phyloP scores from a whole-genome alignment of 1,140 invertebrate species.

The Archegozetes longisetosus region DNA sequence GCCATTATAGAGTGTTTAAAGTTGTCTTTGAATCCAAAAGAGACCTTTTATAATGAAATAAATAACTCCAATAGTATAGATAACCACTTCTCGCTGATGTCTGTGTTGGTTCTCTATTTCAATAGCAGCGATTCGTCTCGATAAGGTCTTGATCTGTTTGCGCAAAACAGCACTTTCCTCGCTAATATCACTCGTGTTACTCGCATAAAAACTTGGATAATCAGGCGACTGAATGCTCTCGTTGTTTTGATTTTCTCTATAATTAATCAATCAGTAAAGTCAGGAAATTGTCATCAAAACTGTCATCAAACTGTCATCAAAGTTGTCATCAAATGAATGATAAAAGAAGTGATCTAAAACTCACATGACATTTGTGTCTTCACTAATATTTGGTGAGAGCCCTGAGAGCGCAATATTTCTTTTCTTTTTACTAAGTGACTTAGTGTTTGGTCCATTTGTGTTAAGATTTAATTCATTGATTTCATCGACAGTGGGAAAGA shows the following conservation, averaged over 20 bases:
- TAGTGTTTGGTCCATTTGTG: background rate
- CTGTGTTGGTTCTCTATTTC: constrained; percentile 61
- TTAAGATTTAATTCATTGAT: background rate
- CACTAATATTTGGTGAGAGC: too few relatives aligned
- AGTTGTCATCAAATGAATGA: too few relatives aligned
- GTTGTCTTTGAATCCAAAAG: constrained; percentile 4
- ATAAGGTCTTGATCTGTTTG: constrained; percentile 14
- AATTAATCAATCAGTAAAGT: background rate
- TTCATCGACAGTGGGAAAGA: constrained; percentile 54
- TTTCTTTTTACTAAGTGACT: background rate
- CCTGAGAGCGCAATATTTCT: background rate
- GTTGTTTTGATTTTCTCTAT: background rate
- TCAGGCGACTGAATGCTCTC: background rate
- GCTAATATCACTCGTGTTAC: constrained; percentile 13
- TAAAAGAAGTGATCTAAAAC: too few relatives aligned
- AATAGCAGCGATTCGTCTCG: constrained; percentile 50
- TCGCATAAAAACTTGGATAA: background rate
- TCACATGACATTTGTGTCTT: background rate
- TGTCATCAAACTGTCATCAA: background rate
- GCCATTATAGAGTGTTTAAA: background rate
- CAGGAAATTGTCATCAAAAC: constrained; percentile 4
- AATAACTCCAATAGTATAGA: constrained; percentile 57
- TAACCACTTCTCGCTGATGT: constrained; percentile 60
- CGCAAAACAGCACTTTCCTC: background rate
- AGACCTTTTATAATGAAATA: constrained; percentile 70